phyloP scores from a whole-genome alignment of 2,113 vertebrate genomes.

The Pagrus major region DNA sequence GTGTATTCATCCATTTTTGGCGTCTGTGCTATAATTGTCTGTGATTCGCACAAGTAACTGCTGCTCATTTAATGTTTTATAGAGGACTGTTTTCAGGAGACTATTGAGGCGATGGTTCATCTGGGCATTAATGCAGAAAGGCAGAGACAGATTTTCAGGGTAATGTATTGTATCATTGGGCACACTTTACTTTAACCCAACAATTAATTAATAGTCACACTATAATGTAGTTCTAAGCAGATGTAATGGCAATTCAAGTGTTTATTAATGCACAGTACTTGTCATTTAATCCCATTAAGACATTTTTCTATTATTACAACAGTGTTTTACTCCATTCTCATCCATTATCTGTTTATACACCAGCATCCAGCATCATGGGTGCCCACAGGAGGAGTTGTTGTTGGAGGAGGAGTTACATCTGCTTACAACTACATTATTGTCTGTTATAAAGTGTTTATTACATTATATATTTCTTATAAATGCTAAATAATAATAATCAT shows the following conservation, averaged over 20 bases:
- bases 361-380: too few species aligned
- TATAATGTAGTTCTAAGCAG: not conserved
- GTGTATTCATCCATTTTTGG: not conserved
- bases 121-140: conserved; percentile 87
- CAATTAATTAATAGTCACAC: not conserved
- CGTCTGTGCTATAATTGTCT: not conserved
- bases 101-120: conserved; percentile 91
- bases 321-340: too few species aligned
- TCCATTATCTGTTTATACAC: too few species aligned
- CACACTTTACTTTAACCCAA: not conserved
- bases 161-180: conserved; percentile 67
- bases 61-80: conserved; percentile 60
- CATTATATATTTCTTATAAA: not conserved
- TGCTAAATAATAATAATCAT: not conserved
- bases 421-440: not conserved
- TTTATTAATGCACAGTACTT: not conserved
- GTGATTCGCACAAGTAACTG: not conserved
- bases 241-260: not conserved
- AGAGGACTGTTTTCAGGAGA: conserved; percentile 94
- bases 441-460: not conserved
- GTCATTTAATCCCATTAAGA: too few species aligned
- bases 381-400: too few species aligned
- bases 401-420: too few species aligned
- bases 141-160: conserved; percentile 92
- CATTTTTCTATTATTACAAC: too few species aligned